phyloP scores from a whole-genome alignment of 2,797 vertebrate species.

The Yasuhikotakia modesta region DNA sequence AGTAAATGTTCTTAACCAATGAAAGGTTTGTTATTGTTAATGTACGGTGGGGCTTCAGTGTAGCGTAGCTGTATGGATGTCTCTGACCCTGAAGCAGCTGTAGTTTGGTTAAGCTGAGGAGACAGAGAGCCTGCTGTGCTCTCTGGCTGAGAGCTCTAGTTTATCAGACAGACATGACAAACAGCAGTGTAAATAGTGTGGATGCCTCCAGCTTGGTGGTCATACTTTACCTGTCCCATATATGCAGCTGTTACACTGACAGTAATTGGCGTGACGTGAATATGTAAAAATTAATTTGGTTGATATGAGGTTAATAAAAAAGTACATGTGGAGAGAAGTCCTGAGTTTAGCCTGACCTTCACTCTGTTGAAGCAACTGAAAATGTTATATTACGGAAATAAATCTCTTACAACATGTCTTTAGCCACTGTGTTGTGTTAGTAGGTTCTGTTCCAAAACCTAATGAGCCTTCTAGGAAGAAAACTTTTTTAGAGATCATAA shows the following conservation, averaged over 20 bases:
- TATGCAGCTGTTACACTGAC: slow-evolving; percentile 20
- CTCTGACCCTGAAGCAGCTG: slow-evolving; percentile 43
- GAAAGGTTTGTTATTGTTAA: background rate
- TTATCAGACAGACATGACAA: slow-evolving; percentile 47
- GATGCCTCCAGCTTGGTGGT: slow-evolving; percentile 43
- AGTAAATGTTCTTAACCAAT: background rate
- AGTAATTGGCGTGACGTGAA: slow-evolving; percentile 16
- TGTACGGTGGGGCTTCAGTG: background rate
- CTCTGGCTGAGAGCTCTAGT: slow-evolving; percentile 50
- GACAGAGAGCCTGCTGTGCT: slow-evolving; percentile 51
- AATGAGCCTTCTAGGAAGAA: background rate
- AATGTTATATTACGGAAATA: background rate
- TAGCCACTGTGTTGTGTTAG: background rate
- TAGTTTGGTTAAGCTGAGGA: slow-evolving; percentile 51
- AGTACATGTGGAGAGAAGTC: background rate
- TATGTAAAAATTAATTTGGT: slow-evolving; percentile 16
- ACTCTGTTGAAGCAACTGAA: background rate
- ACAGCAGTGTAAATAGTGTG: slow-evolving; percentile 50
- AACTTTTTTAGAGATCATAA: background rate
- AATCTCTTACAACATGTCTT: background rate
- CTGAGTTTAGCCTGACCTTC: slow-evolving; percentile 21
- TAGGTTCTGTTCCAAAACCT: background rate
- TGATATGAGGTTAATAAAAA: slow-evolving; percentile 15
- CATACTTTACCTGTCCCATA: slow-evolving; percentile 44
- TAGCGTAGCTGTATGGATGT: slow-evolving; percentile 15